phyloP scores from a whole-genome alignment of 37 sponge, comb jelly and placozoan species.

The Aphrocallistes beatrix region DNA sequence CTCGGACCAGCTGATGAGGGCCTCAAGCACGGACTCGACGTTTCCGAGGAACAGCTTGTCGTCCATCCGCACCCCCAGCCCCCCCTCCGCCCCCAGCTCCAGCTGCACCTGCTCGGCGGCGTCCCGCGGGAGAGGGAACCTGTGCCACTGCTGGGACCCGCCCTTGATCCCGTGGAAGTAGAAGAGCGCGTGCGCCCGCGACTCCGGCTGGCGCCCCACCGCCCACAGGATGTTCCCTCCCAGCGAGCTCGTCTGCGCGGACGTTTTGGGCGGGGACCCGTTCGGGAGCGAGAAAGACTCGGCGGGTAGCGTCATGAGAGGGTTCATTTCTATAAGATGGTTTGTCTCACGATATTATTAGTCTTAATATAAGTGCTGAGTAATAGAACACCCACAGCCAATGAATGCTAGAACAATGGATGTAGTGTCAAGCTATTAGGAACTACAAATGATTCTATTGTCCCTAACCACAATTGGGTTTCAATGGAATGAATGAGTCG shows the following conservation, averaged over 20 bases:
- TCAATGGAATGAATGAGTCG: too few relatives aligned
- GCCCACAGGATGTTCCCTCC: not conserved
- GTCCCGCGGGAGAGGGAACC: not conserved
- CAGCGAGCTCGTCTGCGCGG: not conserved
- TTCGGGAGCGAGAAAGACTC: not conserved
- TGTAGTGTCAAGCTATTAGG: not conserved
- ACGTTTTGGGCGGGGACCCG: not conserved
- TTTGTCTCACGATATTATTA: too few relatives aligned
- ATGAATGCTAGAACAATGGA: not conserved
- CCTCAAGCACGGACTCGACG: not conserved
- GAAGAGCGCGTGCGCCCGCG: not conserved
- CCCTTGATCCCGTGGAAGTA: not conserved
- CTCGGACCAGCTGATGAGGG: not conserved
- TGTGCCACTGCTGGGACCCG: not conserved
- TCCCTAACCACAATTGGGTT: too few relatives aligned
- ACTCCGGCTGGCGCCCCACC: not conserved
- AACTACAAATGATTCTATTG: too few relatives aligned
- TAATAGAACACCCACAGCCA: not conserved
- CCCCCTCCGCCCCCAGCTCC: not conserved
- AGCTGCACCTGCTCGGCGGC: not conserved
- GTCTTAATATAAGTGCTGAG: too few relatives aligned
- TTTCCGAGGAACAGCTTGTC: not conserved
- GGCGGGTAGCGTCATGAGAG: not conserved
- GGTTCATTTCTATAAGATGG: too few relatives aligned
- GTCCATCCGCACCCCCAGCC: not conserved